phyloP scores from a whole-genome alignment of 1,140 invertebrate species.

The Archivesica marissinica region DNA sequence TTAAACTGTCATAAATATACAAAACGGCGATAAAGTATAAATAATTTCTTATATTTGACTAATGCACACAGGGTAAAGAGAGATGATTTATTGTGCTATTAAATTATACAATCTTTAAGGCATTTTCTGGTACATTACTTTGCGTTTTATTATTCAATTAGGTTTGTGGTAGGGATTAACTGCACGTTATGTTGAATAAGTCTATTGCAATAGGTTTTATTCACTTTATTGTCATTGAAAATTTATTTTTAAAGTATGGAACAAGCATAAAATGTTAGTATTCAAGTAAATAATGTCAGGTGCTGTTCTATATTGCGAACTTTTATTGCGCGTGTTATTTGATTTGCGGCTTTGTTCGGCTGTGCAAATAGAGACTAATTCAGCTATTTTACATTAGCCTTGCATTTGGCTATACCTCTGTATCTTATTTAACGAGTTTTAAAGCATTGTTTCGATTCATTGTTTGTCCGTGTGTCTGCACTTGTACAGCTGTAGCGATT shows the following conservation, averaged over 20 bases:
- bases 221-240: too few species aligned
- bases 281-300: slow-evolving; percentile 8
- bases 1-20: too few species aligned
- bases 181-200: background rate
- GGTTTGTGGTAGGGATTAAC: background rate
- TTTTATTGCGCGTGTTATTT: background rate
- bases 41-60: too few species aligned
- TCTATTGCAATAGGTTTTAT: slow-evolving; percentile 8
- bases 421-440: too few species aligned
- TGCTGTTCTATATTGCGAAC: background rate
- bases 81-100: too few species aligned
- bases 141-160: background rate
- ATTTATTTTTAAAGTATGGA: background rate
- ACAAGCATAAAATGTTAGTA: slow-evolving; percentile 14
- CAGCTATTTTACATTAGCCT: too few species aligned
- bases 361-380: slow-evolving; percentile 12
- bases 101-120: background rate
- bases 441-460: too few species aligned
- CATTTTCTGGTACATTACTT: background rate
- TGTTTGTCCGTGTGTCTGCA: too few species aligned
- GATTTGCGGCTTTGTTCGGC: background rate
- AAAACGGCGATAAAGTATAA: slow-evolving; percentile 1
- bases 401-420: too few species aligned
- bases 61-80: background rate
- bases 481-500: too few species aligned